Conservation (phyloP, 30 jellyfish, hydroid and myxozoan species). For the Cassiopea andromeda region DNA sequence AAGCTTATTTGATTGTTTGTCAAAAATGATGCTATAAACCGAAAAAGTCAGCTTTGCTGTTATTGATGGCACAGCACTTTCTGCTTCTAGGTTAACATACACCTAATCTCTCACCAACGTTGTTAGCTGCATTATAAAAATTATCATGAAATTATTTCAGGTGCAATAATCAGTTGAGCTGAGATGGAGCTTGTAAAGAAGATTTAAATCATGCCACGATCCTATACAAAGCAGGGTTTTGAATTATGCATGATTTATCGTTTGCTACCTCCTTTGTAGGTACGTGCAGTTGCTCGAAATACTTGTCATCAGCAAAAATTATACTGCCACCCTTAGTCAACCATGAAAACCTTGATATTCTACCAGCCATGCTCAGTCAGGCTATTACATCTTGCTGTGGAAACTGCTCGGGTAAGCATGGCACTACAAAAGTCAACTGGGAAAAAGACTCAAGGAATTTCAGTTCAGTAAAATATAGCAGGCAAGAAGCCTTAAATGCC, state of each 20-base stretch:
- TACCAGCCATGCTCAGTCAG: conserved; percentile 12
- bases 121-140: no score
- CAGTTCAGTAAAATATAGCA: conserved; percentile 20
- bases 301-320: conserved; percentile 20
- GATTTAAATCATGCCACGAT: not conserved
- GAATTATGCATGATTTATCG: not conserved
- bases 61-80: no score
- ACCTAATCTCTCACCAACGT: no score
- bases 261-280: not conserved
- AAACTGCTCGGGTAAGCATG: conserved; percentile 50
- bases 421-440: conserved; percentile 41
- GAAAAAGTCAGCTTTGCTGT: no score
- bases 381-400: conserved; percentile 59
- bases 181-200: no score
- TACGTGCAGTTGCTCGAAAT: conserved; percentile 36
- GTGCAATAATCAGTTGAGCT: no score
- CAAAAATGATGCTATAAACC: no score
- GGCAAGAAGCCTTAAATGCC: conserved; percentile 2
- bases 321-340: conserved; percentile 24
- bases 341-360: not conserved
- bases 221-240: no score
- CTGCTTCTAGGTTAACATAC: no score
- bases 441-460: not conserved
- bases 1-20: no score
- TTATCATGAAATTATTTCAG: no score